Evolutionary conservation across 2,797 vertebrate species (phyloP).

Genomic region (Pampus argenteus): DNA sequence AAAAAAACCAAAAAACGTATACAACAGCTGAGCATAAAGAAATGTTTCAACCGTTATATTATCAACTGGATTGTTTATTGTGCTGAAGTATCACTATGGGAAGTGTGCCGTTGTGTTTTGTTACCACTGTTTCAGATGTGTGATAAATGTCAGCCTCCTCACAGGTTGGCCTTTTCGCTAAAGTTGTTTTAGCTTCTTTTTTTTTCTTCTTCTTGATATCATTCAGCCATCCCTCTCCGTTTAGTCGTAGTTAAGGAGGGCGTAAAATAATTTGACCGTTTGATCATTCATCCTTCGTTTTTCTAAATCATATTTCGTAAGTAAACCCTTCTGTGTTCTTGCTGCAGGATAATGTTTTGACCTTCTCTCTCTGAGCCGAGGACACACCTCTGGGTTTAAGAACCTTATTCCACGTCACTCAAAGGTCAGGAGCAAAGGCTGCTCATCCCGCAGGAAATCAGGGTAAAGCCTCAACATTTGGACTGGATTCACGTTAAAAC

Average conservation of each 20-base stretch:
- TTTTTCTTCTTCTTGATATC: constrained; percentile 7
- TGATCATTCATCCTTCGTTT: not conserved
- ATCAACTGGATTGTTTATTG: constrained; percentile 76
- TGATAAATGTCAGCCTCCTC: constrained; percentile 74
- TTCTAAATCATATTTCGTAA: constrained; percentile 8
- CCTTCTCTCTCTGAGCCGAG: constrained; percentile 59
- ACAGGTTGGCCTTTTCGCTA: constrained; percentile 63
- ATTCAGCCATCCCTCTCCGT: not conserved
- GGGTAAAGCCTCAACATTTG: constrained; percentile 30
- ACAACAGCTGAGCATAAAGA: constrained; percentile 15
- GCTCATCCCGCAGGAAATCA: constrained; percentile 63
- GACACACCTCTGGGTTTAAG: constrained; percentile 62
- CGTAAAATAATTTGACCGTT: constrained; percentile 34
- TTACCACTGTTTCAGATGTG: constrained; percentile 64
- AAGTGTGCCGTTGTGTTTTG: constrained; percentile 61
- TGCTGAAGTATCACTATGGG: constrained; percentile 45
- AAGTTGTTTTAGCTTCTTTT: constrained; percentile 46
- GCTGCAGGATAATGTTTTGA: constrained; percentile 42
- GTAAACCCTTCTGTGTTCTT: not conserved
- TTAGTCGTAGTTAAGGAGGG: constrained; percentile 13
- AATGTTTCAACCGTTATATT: constrained; percentile 23
- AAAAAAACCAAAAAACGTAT: constrained; percentile 17
- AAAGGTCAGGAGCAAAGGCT: constrained; percentile 67
- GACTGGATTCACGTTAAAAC: constrained; percentile 20
- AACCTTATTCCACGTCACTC: constrained; percentile 48